A percentile compares a stretch with the other conserved stretches of the same genome.
phyloP scores from a whole-genome alignment of 2,113 vertebrate genomes.

The Proterorhinus semilunaris region DNA sequence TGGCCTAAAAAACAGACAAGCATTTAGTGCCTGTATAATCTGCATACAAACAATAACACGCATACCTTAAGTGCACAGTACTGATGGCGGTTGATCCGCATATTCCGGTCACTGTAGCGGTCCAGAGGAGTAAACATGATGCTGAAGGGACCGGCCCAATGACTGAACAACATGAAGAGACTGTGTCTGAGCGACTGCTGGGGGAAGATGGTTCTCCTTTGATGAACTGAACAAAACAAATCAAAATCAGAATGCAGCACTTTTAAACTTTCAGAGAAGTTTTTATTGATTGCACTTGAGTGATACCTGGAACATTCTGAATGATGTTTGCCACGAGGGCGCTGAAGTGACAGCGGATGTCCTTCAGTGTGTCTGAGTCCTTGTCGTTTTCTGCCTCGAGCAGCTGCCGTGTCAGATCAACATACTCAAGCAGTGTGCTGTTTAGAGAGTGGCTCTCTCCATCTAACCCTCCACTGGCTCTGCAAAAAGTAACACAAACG shows the following conservation, averaged over 20 bases:
- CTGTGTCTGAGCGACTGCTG: conserved; percentile 98
- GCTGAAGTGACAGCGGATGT: conserved; percentile 98
- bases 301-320: conserved; percentile 96
- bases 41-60: background rate
- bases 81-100: conserved; percentile 97
- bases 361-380: conserved; percentile 94
- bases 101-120: conserved; percentile 98
- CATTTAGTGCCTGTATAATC: background rate
- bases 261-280: background rate
- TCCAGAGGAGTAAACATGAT: conserved; percentile 99
- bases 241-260: background rate
- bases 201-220: conserved; percentile 96
- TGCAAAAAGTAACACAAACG: conserved; percentile 44
- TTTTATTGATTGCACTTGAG: background rate
- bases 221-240: conserved; percentile 83
- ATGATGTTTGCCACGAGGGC: conserved; percentile 99
- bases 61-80: conserved; percentile 98
- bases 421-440: conserved; percentile 93
- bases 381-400: conserved; percentile 99
- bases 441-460: conserved; percentile 97
- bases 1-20: conserved; percentile 79
- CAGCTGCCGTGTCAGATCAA: conserved; percentile 94
- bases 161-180: conserved; percentile 98
- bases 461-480: conserved; percentile 95
- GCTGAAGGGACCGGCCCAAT: conserved; percentile 98